Base-by-base conservation (phyloP, 2,113 vertebrate genomes). In the Copsychus sechellarum region DNA sequence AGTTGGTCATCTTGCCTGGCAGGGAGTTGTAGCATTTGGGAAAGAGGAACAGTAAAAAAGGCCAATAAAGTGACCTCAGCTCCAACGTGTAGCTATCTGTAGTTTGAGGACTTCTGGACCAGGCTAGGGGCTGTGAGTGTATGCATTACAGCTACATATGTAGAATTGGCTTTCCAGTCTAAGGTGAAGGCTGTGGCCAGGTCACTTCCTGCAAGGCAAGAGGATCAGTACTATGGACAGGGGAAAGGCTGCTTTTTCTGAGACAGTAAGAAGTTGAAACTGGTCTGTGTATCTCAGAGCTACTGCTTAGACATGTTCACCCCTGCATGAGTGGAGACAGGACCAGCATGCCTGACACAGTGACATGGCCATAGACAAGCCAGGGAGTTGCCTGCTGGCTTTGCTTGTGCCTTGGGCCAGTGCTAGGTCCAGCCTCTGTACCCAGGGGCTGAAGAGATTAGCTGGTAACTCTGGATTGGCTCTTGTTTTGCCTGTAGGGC, bases 331-430 rank as follows among this genome's bases (percentile, higher is more conserved):
- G 21, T 22, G 28, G 50, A 38, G 28, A 26, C 45, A 43, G 40
- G 28, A 43, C 15, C 62, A 60, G 34, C 33, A 26, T 33, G 21
- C 20, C 34, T 40, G 34, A 11, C 26, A 43, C 0, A 0, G 6
- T 31, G 54, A 38, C 19, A 47, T 81, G 42, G 42, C 47, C 21
- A 3, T 6, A 64, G 60, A n/a, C 17, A 53, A 69, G 16, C 11
- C 8, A 48, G 34, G 40, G 33, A 69, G 14, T 24, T 90, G 53
- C 26, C 47, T 88, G 34, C 57, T 67, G 47, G 8, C 21, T 79
- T 70, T 79, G 24, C 14, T 23, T 70, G 21, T 70, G 28, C 50
- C 34, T 64, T 61, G 36, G 53, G 31, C 8, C 47, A 24, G 23
- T 56, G 36, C 45, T 56, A n/a, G n/a, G 21, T 22, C 26, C 48